Base-by-base conservation (phyloP, 2,888 invertebrate species). In the Nymphalis polychloros region DNA sequence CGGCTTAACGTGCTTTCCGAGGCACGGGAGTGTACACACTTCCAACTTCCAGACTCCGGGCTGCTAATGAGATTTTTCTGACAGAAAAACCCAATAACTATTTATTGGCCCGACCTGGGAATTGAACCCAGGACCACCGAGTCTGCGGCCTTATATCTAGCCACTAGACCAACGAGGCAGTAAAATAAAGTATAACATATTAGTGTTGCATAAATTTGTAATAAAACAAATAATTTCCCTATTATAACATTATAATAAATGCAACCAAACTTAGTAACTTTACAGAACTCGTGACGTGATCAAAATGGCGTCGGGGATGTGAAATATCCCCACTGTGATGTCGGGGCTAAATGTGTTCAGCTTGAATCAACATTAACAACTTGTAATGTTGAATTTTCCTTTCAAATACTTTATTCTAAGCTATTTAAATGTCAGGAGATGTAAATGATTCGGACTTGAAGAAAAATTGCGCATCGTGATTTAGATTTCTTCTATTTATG, bases 291-390 rank as follows among this genome's bases (percentile, higher is more conserved):
- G 50, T 57, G 57, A 31, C 46, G 50, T 41, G 46, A 63, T 63
- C 67, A 59, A 59, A 59, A 52, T 23, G 52, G 52, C 52, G 52
- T 20, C 49, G 46, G 48, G 50, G 8, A 63, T 63, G 59, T 35
- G 50, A 49, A 62, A 63, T 59, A 63, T 67, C 27, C 63, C 57
- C 52, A 20, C 27, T 31, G 27, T 31, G 27, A 67, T 20, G 48
- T 49, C 17, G 23, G 31, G n/a, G 19, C 35, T 52, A 17, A 20
- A 55, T 55, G 31, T 31, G 31, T 16, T 20, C 48, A n/a, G 31
- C 53, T 31, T n/a, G 31, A 31, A 17, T 17, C 53, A 2, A 31
- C 17, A 27, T 23, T 55, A 31, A 55, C 27, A 8, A 52, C 16
- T 23, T 8, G 17, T 27, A 17, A 31, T 20, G 20, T 20, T 19